phyloP scores from a whole-genome alignment of 2,797 vertebrate genomes.

The Chiroxiphia lanceolata region DNA sequence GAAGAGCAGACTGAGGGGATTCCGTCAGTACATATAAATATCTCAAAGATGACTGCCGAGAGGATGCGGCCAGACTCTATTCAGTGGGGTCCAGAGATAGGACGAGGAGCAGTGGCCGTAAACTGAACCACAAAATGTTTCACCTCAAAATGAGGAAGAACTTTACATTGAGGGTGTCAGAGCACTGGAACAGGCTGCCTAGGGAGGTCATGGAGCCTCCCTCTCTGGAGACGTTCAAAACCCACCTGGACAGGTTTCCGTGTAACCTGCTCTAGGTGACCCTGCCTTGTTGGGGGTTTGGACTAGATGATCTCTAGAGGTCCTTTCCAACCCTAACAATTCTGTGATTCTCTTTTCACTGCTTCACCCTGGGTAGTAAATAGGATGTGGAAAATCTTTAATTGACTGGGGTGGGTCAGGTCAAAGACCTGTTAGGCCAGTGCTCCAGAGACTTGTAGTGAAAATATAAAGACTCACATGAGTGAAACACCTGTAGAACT shows the following conservation, averaged over 20 bases:
- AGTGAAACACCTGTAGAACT: not conserved
- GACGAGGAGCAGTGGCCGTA: not conserved
- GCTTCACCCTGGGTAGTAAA: rapidly evolving
- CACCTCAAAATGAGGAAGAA: not conserved
- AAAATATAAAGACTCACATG: rapidly evolving
- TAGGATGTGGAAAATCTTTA: not conserved
- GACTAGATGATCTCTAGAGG: not conserved
- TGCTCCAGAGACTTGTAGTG: too few species aligned
- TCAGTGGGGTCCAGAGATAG: not conserved
- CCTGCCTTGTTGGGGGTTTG: not conserved
- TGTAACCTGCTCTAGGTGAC: not conserved
- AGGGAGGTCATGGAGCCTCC: not conserved
- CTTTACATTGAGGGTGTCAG: not conserved
- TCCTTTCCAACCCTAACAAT: not conserved
- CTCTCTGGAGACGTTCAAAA: not conserved
- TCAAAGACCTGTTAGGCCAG: not conserved
- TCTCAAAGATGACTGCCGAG: not conserved
- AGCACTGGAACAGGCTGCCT: not conserved
- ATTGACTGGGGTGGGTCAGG: not conserved
- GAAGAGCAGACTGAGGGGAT: not conserved
- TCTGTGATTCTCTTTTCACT: too few species aligned
- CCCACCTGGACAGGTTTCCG: not conserved
- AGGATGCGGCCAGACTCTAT: not conserved
- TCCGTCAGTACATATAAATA: not conserved
- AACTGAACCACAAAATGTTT: not conserved